Evolutionary conservation across 2,888 invertebrate genomes (phyloP), one percentile per base, ranked within the genome.

Genomic region (Ectemnius continuus): DNA sequence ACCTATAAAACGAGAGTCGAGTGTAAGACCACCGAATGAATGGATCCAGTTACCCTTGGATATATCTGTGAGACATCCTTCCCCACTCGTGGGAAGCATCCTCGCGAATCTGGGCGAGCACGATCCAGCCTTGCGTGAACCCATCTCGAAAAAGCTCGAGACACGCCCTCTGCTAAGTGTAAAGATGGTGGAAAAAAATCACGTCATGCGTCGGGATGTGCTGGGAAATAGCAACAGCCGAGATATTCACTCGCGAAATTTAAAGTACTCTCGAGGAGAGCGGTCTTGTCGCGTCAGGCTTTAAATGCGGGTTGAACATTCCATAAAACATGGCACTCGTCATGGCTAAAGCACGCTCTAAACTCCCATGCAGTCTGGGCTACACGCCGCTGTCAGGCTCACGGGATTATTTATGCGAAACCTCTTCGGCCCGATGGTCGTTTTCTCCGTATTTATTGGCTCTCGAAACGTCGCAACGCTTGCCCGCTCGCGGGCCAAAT

Each of bases 261-360:
- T 84, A 82, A 83, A 83, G 86, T 78, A 73, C 82, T 67, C 81
- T 84, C 80, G 62, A 82, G 78, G 36, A 36, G 36, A 36, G 67
- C 79, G 78, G 82, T 81, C 83, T 85, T 84, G 86, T 87, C 82
- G 83, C 84, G 79, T 68, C 76, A 72, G 78, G 80, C 85, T 86
- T 81, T 84, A 86, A 85, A 84, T 79, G 83, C 81, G 82, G n/a
- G 82, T 87, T 87, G 81, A 86, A 83, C 87, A 86, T 87, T 86
- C 84, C 85, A 85, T 85, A 85, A 86, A 88, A 87, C 86, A 86
- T 77, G 84, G 74, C 81, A 85, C 85, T 85, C 82, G 79, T 81
- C 76, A 78, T 81, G 81, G 79, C 75, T 81, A 68, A 75, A 82
- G 82, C 80, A 77, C 73, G 80, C 82, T 79, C 76, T 75, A 79